These are phyloP conservation scores for Trichogramma evanescens DNA, from an alignment of 2,888 invertebrate genomes.

Conservation along the genomic window DNA sequence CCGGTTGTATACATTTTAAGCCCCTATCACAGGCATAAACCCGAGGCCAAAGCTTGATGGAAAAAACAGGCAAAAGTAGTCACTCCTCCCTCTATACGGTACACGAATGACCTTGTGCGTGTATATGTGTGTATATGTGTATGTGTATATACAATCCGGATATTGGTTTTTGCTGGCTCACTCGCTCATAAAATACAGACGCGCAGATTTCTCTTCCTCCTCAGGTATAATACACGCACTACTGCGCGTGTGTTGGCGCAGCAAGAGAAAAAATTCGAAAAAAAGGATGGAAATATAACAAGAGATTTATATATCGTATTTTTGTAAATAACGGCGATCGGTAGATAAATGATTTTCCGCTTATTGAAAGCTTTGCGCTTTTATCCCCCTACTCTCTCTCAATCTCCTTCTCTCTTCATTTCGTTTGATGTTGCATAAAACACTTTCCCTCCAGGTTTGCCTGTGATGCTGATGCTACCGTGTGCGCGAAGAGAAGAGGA, in stretches of 20 bases:
- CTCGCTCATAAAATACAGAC: conserved; percentile 21
- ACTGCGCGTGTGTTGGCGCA: neutral
- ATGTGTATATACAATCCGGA: neutral
- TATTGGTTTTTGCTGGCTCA: conserved; percentile 21
- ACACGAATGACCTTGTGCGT: no score
- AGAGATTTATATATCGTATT: neutral
- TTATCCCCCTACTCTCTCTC: no score
- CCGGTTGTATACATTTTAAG: no score
- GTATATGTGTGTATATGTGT: no score
- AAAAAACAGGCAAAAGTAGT: no score
- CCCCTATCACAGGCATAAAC: no score
- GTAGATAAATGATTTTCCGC: conserved; percentile 1
- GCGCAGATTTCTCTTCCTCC: neutral
- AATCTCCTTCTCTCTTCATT: conserved; percentile 1
- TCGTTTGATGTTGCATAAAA: neutral
- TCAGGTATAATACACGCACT: neutral
- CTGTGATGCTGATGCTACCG: no score
- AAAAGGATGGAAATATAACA: neutral
- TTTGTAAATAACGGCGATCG: conserved; percentile 6
- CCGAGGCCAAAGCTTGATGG: no score
- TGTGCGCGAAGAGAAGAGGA: no score
- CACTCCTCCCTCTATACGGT: no score
- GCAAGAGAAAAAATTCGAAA: neutral
- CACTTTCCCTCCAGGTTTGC: no score
- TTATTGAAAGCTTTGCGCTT: conserved; percentile 4